Percentiles rank a stretch among this genome's conserved stretches.
These are phyloP conservation scores for Nothoprocta pentlandii DNA, from an alignment of 2,113 vertebrate genomes.

Conservation along the genomic window DNA sequence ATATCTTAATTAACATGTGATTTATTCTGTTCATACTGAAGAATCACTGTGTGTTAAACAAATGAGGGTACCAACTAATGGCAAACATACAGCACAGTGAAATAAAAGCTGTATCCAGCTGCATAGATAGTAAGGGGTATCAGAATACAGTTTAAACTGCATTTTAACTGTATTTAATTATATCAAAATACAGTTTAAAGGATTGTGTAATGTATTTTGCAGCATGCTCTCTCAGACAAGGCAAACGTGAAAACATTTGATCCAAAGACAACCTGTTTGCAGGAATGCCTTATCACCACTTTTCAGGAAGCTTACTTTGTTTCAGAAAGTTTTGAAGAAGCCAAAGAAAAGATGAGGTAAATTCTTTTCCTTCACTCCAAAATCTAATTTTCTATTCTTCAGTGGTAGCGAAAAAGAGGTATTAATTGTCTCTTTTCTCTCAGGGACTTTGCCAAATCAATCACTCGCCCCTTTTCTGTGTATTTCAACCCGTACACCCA, in stretches of 20 bases:
- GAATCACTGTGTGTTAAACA: not conserved
- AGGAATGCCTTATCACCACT: slow-evolving; percentile 97
- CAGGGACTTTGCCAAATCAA: slow-evolving; percentile 96
- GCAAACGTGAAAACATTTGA: slow-evolving; percentile 92
- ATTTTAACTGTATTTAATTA: too few species aligned
- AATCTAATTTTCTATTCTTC: slow-evolving; percentile 30
- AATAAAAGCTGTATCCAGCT: not conserved
- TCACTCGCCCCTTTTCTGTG: slow-evolving; percentile 95
- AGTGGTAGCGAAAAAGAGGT: not conserved
- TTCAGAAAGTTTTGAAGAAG: slow-evolving; percentile 97
- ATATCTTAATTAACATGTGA: not conserved
- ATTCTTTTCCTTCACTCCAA: slow-evolving; percentile 52
- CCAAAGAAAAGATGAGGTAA: slow-evolving; percentile 98
- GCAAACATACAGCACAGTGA: not conserved
- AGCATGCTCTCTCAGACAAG: slow-evolving; percentile 95
- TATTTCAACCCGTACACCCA: slow-evolving; percentile 98
- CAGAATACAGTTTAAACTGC: slow-evolving; percentile 12
- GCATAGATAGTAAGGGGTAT: not conserved
- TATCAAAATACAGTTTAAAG: slow-evolving; percentile 24
- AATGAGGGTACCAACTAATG: not conserved
- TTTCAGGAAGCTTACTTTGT: slow-evolving; percentile 98
- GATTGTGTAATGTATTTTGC: slow-evolving; percentile 68
- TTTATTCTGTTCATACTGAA: not conserved
- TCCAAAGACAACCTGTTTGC: slow-evolving; percentile 92
- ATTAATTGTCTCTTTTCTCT: slow-evolving; percentile 62